Conservation (phyloP, 2,113 vertebrate genomes). For the Gymnogyps californianus region DNA sequence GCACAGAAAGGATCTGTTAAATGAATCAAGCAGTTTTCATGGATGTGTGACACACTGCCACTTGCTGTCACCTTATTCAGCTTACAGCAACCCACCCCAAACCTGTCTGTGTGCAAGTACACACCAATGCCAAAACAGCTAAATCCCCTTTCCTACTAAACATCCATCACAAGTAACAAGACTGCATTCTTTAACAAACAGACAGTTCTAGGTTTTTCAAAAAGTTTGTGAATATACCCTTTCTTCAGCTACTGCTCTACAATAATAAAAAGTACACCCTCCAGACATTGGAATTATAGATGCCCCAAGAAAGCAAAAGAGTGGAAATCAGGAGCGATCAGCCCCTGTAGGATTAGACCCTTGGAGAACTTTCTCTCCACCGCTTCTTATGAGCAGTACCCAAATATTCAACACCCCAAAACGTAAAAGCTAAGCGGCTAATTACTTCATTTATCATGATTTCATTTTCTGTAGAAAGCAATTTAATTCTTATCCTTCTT, state of each 20-base stretch:
- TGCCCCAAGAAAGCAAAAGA: not conserved
- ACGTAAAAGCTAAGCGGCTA: conserved; percentile 59
- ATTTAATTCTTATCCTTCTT: conserved; percentile 74
- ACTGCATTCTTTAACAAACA: not conserved
- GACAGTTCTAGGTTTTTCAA: not conserved
- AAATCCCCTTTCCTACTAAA: not conserved
- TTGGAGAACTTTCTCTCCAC: conserved; percentile 1
- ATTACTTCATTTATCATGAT: conserved; percentile 77
- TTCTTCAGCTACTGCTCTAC: not conserved
- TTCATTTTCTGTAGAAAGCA: conserved; percentile 71
- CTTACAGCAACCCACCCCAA: not conserved
- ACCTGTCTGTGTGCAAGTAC: not conserved
- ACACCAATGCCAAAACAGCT: not conserved
- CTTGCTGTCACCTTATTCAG: not conserved
- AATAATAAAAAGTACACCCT: not conserved
- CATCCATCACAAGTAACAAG: not conserved
- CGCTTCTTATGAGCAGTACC: not conserved
- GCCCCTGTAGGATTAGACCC: not conserved
- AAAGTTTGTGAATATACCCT: not conserved
- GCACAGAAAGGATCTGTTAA: not conserved
- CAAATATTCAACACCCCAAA: conserved; percentile 51
- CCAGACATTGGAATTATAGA: not conserved
- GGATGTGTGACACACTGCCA: not conserved
- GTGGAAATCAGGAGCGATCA: not conserved
- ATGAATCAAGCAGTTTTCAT: not conserved